Conservation (phyloP, 2,113 vertebrate species). For the Cololabis saira region DNA sequence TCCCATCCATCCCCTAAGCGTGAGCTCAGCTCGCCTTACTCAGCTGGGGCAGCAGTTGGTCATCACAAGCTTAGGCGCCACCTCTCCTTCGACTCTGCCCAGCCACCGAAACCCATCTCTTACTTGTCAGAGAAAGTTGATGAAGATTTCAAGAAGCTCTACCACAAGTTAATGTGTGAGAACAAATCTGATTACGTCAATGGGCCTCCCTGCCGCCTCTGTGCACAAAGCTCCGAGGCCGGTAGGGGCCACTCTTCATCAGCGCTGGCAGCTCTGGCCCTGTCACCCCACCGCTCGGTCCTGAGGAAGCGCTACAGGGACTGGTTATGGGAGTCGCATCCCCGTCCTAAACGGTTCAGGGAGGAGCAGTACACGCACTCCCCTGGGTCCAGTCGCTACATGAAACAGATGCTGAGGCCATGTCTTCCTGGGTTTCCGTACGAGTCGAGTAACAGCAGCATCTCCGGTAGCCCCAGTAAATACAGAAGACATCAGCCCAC, state of each 20-base stretch:
- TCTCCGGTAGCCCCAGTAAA: conserved; percentile 23
- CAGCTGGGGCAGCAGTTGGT: neutral
- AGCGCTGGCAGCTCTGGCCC: conserved; percentile 71
- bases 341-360: conserved; percentile 68
- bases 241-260: conserved; percentile 19
- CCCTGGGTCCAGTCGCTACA: conserved; percentile 50
- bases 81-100: conserved; percentile 47
- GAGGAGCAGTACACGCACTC: conserved; percentile 28
- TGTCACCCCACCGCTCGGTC: conserved; percentile 71
- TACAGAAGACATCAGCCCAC: conserved; percentile 8
- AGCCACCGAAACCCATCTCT: rapidly evolving
- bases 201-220: conserved; percentile 54
- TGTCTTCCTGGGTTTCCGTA: neutral
- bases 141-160: conserved; percentile 67
- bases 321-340: conserved; percentile 12
- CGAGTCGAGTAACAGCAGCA: neutral
- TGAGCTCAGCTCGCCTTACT: conserved; percentile 13
- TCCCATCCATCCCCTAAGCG: neutral
- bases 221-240: conserved; percentile 24
- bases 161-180: conserved; percentile 76
- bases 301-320: conserved; percentile 73
- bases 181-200: conserved; percentile 19
- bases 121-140: conserved; percentile 55
- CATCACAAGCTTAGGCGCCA: conserved; percentile 6
- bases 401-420: conserved; percentile 28